Percentiles rank a stretch among this genome's conserved stretches.
These are phyloP conservation scores for Lasioglossum figueresi DNA, from an alignment of 2,888 invertebrate genomes.

Conservation along the genomic window DNA sequence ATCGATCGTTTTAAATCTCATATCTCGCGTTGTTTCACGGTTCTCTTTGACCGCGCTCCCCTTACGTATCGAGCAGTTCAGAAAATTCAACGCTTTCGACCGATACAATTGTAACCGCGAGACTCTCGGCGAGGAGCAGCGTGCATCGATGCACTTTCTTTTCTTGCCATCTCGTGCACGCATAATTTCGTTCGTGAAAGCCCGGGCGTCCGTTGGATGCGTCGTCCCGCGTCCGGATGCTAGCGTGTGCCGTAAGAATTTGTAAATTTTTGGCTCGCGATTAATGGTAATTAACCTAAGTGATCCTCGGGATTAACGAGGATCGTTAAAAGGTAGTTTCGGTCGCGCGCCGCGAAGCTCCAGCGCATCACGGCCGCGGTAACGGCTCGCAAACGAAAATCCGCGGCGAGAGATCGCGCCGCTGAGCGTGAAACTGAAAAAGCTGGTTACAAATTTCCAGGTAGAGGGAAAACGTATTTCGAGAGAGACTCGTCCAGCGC, in stretches of 20 bases:
- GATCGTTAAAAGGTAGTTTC: not conserved
- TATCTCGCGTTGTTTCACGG: conserved; percentile 50
- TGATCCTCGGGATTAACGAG: conserved; percentile 25
- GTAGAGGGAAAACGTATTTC: conserved; percentile 49
- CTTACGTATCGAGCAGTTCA: not conserved
- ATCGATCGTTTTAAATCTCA: conserved; percentile 70
- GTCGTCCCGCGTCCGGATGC: not conserved
- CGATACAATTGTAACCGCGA: not conserved
- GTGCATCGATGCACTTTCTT: conserved; percentile 29
- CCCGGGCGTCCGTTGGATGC: not conserved
- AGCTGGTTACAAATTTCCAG: conserved; percentile 40
- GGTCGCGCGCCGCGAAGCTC: not conserved
- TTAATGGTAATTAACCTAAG: conserved; percentile 39
- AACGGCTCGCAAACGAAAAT: not conserved
- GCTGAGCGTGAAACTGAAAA: conserved; percentile 34
- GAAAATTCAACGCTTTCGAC: not conserved
- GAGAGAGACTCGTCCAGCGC: conserved; percentile 49
- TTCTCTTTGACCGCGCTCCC: not conserved
- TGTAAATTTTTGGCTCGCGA: conserved; percentile 15
- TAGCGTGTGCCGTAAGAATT: not conserved
- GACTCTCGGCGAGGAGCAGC: not conserved
- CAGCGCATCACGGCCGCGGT: not conserved
- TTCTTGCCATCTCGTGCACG: conserved; percentile 16
- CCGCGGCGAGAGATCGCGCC: conserved; percentile 21
- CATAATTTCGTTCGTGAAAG: conserved; percentile 52